Evolutionary conservation across 2,113 vertebrate species (phyloP).

Genomic region (Caretta caretta): DNA sequence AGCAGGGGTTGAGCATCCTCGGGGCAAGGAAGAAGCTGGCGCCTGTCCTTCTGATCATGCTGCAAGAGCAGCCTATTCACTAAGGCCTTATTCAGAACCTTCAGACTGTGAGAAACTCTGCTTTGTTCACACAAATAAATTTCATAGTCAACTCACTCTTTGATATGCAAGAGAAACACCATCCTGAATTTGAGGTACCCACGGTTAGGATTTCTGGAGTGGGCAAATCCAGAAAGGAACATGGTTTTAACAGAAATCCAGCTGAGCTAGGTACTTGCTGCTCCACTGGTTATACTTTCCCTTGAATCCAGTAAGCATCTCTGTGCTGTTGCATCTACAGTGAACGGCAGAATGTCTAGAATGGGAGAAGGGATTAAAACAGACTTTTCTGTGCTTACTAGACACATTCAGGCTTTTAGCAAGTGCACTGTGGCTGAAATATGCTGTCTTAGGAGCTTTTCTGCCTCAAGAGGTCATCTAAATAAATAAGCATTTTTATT

Average conservation of each 20-base stretch:
- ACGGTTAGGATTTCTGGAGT: neutral
- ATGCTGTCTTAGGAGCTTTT: neutral
- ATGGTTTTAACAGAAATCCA: neutral
- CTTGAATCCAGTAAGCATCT: neutral
- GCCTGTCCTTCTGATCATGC: neutral
- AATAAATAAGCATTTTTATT: conserved; percentile 47
- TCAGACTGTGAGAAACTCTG: neutral
- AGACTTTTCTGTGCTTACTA: neutral
- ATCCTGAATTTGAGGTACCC: neutral
- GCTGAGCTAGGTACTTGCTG: neutral
- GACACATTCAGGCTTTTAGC: neutral
- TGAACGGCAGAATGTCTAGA: neutral
- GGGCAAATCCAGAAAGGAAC: fast-evolving
- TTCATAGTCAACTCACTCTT: neutral
- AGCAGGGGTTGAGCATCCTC: too few species aligned
- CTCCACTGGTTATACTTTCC: neutral
- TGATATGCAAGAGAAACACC: neutral
- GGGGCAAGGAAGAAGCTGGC: too few species aligned
- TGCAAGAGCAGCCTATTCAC: neutral
- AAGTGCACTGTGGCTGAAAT: neutral
- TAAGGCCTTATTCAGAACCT: neutral
- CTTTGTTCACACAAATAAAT: neutral
- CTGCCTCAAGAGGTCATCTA: conserved; percentile 17
- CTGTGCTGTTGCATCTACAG: neutral
- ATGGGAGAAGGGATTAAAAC: neutral